Evolutionary conservation across 2,888 invertebrate species (phyloP), one percentile per base, ranked within the genome.

Genomic region (Napeogenes inachia): DNA sequence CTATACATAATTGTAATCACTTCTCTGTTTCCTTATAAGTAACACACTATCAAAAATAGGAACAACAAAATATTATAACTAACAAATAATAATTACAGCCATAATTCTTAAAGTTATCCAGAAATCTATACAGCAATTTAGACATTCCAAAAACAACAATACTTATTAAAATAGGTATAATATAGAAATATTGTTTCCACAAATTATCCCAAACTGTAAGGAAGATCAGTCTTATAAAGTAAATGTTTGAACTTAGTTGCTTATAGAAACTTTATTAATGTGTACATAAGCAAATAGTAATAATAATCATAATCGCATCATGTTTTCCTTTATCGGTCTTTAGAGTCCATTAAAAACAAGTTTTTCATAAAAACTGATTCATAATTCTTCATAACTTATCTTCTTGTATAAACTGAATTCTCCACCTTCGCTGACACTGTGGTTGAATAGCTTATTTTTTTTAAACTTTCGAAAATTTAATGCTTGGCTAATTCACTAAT

Each of bases 391-490:
- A 12, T n/a, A 32, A 13, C 10, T 61, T 60, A 88, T 89, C 89
- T 85, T 89, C 89, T 68, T 89, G 76, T 12, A 90, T 74, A 60
- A 90, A 89, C 66, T 89, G 85, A 3, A 85, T 77, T 81, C 78
- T 2, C 71, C 73, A 0, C 75, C 79, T 0, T 77, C 73, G 0
- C 73, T 71, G 0, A 79, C 76, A 2, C 78, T 87, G 67, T 91
- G 91, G 73, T 94, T 94, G 0, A 92, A 92, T 42, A 84, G 86
- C 57, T 91, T 89, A 74, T 94, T 32, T 88, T 85, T 69, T 87
- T 87, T 77, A 94, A 91, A 64, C 78, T 92, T 21, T 90, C 85
- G 72, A 94, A 94, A 68, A 91, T 92, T 58, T 93, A 90, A 69
- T 93, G 92, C 0, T 87, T 73, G 0, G 86, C 82, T 33, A 94